Percentiles rank a stretch among this genome's conserved stretches.
Conservation (phyloP, 2,797 vertebrate species). For the Pipistrellus kuhlii region DNA sequence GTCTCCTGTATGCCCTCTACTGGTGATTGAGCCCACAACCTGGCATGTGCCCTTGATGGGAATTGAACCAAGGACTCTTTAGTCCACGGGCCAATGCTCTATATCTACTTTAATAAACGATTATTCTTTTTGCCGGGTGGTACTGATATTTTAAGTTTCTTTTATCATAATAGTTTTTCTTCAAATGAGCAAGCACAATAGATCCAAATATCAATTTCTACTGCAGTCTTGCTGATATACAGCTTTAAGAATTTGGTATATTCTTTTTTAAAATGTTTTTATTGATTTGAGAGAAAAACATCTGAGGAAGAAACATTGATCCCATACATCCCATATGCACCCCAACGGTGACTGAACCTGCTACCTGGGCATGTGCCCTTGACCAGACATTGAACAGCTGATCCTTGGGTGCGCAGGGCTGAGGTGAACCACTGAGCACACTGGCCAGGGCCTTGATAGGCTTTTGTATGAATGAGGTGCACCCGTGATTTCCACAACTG, state of each 20-base stretch:
- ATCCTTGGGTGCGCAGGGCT: background rate
- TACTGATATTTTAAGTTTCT: constrained; percentile 38
- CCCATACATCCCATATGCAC: background rate
- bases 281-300: background rate
- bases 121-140: constrained; percentile 69
- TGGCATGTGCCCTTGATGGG: too few relatives aligned
- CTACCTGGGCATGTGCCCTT: background rate
- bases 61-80: too few relatives aligned
- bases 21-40: too few relatives aligned
- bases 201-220: background rate
- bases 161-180: constrained; percentile 49
- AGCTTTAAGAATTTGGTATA: background rate
- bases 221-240: background rate
- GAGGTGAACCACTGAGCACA: background rate
- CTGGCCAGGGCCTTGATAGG: background rate
- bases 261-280: background rate
- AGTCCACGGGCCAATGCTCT: too few relatives aligned
- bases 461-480: background rate
- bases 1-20: too few relatives aligned
- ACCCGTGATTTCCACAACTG: background rate
- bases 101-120: constrained; percentile 85
- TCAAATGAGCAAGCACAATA: background rate
- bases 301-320: background rate
- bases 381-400: background rate
- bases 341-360: background rate